Conservation (phyloP, 2,888 invertebrate genomes). For the Neoitamus cyanurus region DNA sequence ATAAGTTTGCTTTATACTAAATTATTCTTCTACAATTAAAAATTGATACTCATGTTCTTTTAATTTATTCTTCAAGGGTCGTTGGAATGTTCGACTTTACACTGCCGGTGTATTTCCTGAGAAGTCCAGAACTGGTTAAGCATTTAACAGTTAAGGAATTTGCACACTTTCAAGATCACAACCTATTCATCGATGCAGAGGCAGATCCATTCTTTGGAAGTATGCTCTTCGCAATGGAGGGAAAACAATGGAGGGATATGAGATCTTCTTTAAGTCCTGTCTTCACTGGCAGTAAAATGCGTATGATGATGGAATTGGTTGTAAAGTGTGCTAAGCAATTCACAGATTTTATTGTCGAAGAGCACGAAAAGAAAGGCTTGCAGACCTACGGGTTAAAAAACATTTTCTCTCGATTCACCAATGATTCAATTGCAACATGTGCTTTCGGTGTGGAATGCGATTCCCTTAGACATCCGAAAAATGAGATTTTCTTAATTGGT, state of each 20-base stretch:
- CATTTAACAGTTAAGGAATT: constrained; percentile 70
- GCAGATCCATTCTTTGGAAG: constrained; percentile 67
- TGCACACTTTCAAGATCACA: constrained; percentile 68
- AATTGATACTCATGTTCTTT: neutral
- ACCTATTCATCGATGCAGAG: constrained; percentile 59
- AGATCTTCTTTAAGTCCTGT: constrained; percentile 67
- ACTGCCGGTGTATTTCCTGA: constrained; percentile 65
- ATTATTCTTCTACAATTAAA: neutral
- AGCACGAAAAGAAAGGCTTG: neutral
- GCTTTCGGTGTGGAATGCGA: constrained; percentile 68
- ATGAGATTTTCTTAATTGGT: constrained; percentile 70
- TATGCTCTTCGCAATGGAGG: constrained; percentile 24
- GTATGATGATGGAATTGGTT: constrained; percentile 64
- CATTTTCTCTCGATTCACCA: constrained; percentile 61
- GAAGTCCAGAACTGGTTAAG: constrained; percentile 70
- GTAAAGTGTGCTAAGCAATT: constrained; percentile 59
- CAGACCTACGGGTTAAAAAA: constrained; percentile 60
- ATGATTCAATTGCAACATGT: constrained; percentile 66
- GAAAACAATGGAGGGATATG: constrained; percentile 64
- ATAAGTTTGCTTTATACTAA: neutral
- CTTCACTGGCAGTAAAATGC: constrained; percentile 70
- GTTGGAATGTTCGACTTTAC: constrained; percentile 67
- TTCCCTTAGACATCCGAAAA: constrained; percentile 68
- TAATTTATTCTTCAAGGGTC: constrained; percentile 61
- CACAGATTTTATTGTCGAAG: constrained; percentile 55